Percentiles rank a stretch among this genome's conserved stretches.
phyloP scores from a whole-genome alignment of 2,113 vertebrate species.

The Grantiella picta region DNA sequence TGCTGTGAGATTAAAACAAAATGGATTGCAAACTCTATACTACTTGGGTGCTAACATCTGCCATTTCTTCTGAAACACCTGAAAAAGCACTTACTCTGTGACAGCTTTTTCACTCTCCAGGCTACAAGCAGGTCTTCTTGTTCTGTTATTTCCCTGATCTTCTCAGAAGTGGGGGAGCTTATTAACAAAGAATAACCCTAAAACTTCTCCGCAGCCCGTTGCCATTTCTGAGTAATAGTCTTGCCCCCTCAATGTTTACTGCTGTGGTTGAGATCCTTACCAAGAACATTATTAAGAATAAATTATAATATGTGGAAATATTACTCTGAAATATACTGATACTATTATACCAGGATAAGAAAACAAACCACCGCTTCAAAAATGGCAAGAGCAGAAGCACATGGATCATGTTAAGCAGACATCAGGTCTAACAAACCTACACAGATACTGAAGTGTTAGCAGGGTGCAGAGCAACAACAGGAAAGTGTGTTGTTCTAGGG shows the following conservation, averaged over 20 bases:
- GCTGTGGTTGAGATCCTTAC: not conserved
- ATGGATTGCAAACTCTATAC: rapidly evolving
- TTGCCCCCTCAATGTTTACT: not conserved
- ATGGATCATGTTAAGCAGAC: not conserved
- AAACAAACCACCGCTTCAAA: not conserved
- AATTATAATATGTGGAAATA: not conserved
- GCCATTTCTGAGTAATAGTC: not conserved
- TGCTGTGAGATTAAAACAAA: not conserved
- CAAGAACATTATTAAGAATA: not conserved
- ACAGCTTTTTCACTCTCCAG: not conserved
- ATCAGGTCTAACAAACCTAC: not conserved
- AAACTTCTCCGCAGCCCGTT: not conserved
- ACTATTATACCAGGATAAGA: not conserved
- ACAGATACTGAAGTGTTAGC: not conserved
- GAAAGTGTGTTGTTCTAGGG: not conserved
- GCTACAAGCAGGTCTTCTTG: not conserved
- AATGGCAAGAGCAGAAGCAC: not conserved
- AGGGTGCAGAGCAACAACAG: not conserved
- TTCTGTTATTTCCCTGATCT: not conserved
- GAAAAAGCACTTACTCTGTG: not conserved
- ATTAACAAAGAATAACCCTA: not conserved
- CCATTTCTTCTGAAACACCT: not conserved
- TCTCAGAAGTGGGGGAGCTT: not conserved
- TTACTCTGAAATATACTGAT: not conserved
- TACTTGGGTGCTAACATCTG: not conserved